Percentiles rank a stretch among this genome's conserved stretches.
Conservation (phyloP, 1,140 invertebrate genomes). For the Zaprionus gabonicus region DNA sequence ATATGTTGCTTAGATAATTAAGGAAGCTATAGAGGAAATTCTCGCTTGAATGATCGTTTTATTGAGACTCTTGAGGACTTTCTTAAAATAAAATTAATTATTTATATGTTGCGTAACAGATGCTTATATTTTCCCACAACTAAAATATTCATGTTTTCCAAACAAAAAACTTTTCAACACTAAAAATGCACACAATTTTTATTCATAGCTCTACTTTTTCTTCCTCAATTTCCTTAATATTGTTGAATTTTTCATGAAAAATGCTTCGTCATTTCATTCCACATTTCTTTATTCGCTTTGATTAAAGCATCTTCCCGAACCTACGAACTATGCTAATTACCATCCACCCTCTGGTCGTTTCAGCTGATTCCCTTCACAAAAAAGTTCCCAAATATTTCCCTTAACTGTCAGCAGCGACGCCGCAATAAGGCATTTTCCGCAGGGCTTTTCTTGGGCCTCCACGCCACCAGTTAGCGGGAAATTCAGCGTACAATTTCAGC, state of each 20-base stretch:
- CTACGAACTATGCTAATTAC: constrained; percentile 49
- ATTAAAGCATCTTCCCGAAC: not conserved
- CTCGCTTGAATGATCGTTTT: too few species aligned
- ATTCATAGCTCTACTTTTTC: not conserved
- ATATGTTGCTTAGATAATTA: too few species aligned
- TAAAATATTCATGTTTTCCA: too few species aligned
- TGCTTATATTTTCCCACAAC: too few species aligned
- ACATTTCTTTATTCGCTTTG: not conserved
- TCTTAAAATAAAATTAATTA: too few species aligned
- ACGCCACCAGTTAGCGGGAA: constrained; percentile 14
- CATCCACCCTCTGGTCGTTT: not conserved
- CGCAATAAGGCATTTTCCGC: constrained; percentile 25
- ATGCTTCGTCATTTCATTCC: constrained; percentile 2
- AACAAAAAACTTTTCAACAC: too few species aligned
- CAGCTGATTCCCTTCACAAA: not conserved
- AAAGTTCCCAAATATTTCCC: constrained; percentile 54
- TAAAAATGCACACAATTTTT: too few species aligned
- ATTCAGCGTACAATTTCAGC: constrained; percentile 57
- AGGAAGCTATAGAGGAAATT: too few species aligned
- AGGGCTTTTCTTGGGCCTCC: constrained; percentile 17
- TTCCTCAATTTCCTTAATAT: constrained; percentile 13
- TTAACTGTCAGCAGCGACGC: constrained; percentile 57
- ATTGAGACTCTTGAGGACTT: too few species aligned
- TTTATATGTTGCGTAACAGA: too few species aligned
- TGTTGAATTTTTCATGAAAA: not conserved